Percentiles rank a stretch among this genome's conserved stretches.
phyloP scores from a whole-genome alignment of 2,888 invertebrate genomes.

The Leucania comma region DNA sequence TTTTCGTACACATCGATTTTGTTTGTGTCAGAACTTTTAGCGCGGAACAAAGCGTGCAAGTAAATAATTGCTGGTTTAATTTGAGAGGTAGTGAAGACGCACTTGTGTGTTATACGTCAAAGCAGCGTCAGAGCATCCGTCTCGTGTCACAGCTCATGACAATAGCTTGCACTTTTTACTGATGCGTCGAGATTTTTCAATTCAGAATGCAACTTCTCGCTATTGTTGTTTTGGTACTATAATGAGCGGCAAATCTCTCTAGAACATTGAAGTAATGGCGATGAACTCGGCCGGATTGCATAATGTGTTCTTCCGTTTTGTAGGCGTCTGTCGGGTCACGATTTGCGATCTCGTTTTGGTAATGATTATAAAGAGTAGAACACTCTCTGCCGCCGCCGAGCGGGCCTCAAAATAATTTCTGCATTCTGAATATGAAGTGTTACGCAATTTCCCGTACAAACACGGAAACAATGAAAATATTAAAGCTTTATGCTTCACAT shows the following conservation, averaged over 20 bases:
- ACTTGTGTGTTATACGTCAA: constrained; percentile 8
- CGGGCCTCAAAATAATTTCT: constrained; percentile 37
- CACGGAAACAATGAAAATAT: constrained; percentile 28
- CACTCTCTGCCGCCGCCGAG: constrained; percentile 7
- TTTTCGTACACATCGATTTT: background rate
- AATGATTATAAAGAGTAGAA: constrained; percentile 47
- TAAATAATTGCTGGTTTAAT: background rate
- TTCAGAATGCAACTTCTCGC: constrained; percentile 53
- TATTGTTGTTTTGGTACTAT: constrained; percentile 62
- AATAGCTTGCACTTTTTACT: constrained; percentile 64
- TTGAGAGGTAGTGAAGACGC: constrained; percentile 4
- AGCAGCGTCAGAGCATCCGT: constrained; percentile 24
- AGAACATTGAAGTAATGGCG: constrained; percentile 51
- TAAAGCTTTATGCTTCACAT: constrained; percentile 16
- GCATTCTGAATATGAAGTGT: constrained; percentile 34
- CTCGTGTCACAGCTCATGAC: constrained; percentile 40
- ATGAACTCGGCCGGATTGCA: constrained; percentile 63
- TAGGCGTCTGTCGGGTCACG: constrained; percentile 57
- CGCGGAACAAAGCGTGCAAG: background rate
- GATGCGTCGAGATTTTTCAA: constrained; percentile 45
- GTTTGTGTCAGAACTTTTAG: background rate
- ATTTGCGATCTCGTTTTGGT: constrained; percentile 57
- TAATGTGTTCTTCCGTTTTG: constrained; percentile 64
- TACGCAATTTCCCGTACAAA: constrained; percentile 44
- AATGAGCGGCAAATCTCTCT: constrained; percentile 61